A percentile compares a stretch with the other conserved stretches of the same genome.
phyloP scores from a whole-genome alignment of 1,140 invertebrate species.

The Philaenus spumarius region DNA sequence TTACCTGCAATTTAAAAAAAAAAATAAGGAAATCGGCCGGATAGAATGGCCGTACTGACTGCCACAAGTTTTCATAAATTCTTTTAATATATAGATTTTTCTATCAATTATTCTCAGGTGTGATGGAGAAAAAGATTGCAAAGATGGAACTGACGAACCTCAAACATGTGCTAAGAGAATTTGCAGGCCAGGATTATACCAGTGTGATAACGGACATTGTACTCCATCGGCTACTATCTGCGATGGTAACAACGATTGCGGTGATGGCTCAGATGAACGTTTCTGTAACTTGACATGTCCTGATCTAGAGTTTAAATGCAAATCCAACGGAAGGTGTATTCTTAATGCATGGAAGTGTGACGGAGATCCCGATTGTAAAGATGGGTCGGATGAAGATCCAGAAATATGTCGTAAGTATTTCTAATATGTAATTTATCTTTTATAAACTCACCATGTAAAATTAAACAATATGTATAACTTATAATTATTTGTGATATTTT shows the following conservation, averaged over 20 bases:
- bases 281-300: conserved; percentile 74
- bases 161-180: conserved; percentile 65
- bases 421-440: no score
- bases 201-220: conserved; percentile 90
- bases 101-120: conserved; percentile 43
- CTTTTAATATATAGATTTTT: no score
- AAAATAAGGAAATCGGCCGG: no score
- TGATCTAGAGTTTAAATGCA: conserved; percentile 90
- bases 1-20: no score
- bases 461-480: no score
- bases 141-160: conserved; percentile 89
- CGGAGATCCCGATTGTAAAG: conserved; percentile 89
- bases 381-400: conserved; percentile 89
- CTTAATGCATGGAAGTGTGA: conserved; percentile 94
- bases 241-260: conserved; percentile 86
- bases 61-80: no score
- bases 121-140: conserved; percentile 81
- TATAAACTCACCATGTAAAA: no score
- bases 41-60: no score
- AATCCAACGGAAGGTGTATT: conserved; percentile 84
- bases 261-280: conserved; percentile 72
- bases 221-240: conserved; percentile 88
- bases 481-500: no score
- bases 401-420: conserved; percentile 65
- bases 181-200: conserved; percentile 84